These are phyloP conservation scores for Salmo trutta DNA, from an alignment of 2,797 vertebrate genomes.

Conservation along the genomic window DNA sequence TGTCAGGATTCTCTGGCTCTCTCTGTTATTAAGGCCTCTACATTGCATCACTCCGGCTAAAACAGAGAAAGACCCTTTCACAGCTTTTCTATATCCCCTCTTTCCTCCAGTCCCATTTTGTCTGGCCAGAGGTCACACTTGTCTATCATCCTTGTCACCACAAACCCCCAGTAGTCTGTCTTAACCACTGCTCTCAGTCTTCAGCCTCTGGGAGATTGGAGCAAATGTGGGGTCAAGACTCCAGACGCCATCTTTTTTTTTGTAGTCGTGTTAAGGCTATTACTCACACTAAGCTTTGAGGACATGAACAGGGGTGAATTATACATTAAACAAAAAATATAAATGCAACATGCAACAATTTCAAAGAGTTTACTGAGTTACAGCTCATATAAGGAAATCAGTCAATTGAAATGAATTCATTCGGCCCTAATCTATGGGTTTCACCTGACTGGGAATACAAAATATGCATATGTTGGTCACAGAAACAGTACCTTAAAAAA, in stretches of 20 bases:
- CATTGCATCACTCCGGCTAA: neutral
- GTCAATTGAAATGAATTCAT: too few species aligned
- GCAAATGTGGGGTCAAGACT: neutral
- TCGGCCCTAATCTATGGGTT: too few species aligned
- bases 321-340: too few species aligned
- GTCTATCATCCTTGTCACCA: neutral
- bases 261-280: neutral
- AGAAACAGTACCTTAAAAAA: too few species aligned
- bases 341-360: too few species aligned
- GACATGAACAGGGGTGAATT: neutral
- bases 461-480: too few species aligned
- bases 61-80: neutral
- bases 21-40: neutral
- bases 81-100: neutral
- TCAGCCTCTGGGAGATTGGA: neutral
- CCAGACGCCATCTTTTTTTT: neutral
- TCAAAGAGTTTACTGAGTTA: too few species aligned
- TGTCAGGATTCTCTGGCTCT: conserved; percentile 1
- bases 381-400: too few species aligned
- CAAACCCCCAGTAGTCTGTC: neutral
- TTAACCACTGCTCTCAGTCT: neutral
- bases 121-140: neutral
- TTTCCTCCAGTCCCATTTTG: neutral
- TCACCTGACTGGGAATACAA: too few species aligned
- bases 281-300: too few species aligned